Base-by-base conservation (phyloP, 2,113 vertebrate genomes). In the Pomatostomus ruficeps region DNA sequence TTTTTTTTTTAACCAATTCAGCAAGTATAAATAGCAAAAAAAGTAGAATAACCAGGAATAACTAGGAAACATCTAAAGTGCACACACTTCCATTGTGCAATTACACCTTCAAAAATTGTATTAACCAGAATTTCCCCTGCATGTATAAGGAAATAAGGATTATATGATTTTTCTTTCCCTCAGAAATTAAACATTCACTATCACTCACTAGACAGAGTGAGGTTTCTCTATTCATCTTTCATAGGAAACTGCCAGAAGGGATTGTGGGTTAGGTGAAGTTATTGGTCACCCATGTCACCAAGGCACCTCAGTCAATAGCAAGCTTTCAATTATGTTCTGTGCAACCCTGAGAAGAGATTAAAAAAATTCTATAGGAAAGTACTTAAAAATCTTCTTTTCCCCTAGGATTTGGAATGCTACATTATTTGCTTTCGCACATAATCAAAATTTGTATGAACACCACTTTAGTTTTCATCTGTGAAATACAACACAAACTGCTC, bases 1-100 rank as follows among this genome's bases (percentile, higher is more conserved):
- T 81, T 87, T 66, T 63, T 63, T 92, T 96, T 93, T 96, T 75
- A 88, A 77, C 84, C 40, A 88, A 86, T 94, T 95, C 84, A 95
- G 83, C 49, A 73, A 92, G 62, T 61, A 68, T 35, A 93, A 87
- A 84, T 45, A 81, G 66, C 7, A 21, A 35, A 46, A 62, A 70
- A 76, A n/a, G 11, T 35, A 33, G 26, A 85, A 75, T 43, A 89
- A 38, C 24, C 26, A 55, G n/a, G n/a, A 6, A 14, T 36, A 93
- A 70, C 23, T 5, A n/a, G 11, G 16, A 85, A 91, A 83, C 14
- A 55, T 45, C 26, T 85, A 23, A 57, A 80, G 10, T 52, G 24
- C 48, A 36, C 11, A 36, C 7, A 7, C 31, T 45, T 66, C 23
- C 72, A 59, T 38, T 59, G 12, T 63, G 40, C 21, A 82, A 21